phyloP scores from a whole-genome alignment of 2,113 vertebrate genomes.

The Neodontobutis hainanensis region DNA sequence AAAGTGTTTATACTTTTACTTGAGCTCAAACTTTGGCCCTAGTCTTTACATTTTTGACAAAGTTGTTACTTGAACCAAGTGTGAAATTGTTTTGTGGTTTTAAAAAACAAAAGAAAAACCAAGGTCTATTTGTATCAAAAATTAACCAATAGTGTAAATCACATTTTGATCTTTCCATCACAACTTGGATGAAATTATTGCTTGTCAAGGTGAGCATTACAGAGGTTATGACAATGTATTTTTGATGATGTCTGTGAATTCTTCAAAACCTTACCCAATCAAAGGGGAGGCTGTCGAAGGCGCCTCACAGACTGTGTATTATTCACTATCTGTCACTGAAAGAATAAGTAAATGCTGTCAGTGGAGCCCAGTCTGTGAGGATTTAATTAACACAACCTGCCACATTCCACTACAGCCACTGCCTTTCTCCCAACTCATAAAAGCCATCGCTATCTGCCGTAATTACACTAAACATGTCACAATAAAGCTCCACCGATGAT shows the following conservation, averaged over 20 bases:
- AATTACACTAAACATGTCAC: constrained; percentile 74
- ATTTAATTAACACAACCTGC: constrained; percentile 78
- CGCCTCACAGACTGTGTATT: constrained; percentile 62
- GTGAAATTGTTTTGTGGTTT: neutral
- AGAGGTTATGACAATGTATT: constrained; percentile 13
- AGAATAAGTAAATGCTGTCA: constrained; percentile 76
- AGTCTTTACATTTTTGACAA: no score
- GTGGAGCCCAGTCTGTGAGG: constrained; percentile 60
- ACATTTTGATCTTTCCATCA: constrained; percentile 7
- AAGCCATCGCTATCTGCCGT: constrained; percentile 66
- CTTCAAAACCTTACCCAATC: constrained; percentile 37
- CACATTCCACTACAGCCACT: constrained; percentile 70
- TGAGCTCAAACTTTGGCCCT: no score
- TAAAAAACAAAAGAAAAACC: neutral
- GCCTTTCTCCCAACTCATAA: constrained; percentile 72
- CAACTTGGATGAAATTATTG: constrained; percentile 15
- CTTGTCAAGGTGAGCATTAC: constrained; percentile 18
- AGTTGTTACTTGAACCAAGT: no score
- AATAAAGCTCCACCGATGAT: constrained; percentile 64
- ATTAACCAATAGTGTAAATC: neutral
- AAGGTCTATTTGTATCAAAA: constrained; percentile 1
- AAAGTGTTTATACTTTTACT: no score
- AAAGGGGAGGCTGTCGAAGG: constrained; percentile 56
- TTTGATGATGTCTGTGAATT: constrained; percentile 24
- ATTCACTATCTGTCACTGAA: constrained; percentile 73